A percentile compares a stretch with the other conserved stretches of the same genome.
phyloP scores from a whole-genome alignment of 2,797 vertebrate species.

The Chromobotia macracanthus region DNA sequence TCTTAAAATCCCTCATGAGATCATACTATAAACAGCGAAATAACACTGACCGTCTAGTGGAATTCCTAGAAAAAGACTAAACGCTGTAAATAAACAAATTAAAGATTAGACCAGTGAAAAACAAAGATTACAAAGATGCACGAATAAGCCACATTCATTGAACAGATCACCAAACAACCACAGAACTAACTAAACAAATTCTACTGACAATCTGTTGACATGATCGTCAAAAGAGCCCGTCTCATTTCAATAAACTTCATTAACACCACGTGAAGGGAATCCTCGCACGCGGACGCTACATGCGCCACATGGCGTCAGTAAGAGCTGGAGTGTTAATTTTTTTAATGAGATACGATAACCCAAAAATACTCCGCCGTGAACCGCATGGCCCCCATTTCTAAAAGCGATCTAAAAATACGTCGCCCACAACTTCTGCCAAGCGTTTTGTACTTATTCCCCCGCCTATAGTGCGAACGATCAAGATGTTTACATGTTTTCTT shows the following conservation, averaged over 20 bases:
- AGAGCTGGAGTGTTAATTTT: slow-evolving; percentile 32
- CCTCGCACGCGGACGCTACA: slow-evolving; percentile 9
- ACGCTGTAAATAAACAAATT: neutral
- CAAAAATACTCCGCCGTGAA: slow-evolving; percentile 48
- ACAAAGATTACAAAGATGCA: neutral
- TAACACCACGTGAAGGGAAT: slow-evolving; percentile 35
- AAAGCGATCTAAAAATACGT: slow-evolving; percentile 57
- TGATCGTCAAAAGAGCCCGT: neutral
- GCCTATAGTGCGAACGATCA: slow-evolving; percentile 26
- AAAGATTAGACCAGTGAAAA: too few species aligned
- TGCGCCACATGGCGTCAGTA: neutral
- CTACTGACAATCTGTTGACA: neutral
- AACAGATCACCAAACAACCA: neutral
- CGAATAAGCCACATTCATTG: slow-evolving; percentile 15
- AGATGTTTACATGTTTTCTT: slow-evolving; percentile 45
- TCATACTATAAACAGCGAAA: neutral
- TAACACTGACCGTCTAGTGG: too few species aligned
- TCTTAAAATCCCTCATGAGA: neutral
- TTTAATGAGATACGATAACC: slow-evolving; percentile 33
- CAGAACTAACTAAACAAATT: too few species aligned
- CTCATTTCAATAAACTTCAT: slow-evolving; percentile 33
- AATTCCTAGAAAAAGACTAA: neutral
- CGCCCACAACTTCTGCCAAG: neutral
- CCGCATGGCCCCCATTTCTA: slow-evolving; percentile 33
- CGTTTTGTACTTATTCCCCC: slow-evolving; percentile 3